These are phyloP conservation scores for Nesometra sesokonis DNA, from an alignment of 35 echinoderm and acorn worm genomes.

Conservation along the genomic window DNA sequence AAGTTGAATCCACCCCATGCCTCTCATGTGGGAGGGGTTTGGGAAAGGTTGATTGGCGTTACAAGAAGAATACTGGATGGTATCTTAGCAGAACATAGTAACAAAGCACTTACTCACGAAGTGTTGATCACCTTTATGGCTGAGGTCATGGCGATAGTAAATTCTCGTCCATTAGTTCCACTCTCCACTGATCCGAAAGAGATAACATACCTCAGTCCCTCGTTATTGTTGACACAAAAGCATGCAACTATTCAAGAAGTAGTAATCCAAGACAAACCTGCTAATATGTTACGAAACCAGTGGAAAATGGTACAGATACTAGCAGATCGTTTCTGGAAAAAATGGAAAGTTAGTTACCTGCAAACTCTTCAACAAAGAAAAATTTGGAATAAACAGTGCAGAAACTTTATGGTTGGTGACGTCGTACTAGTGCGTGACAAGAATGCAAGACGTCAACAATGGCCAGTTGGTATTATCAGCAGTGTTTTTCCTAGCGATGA, in stretches of 20 bases:
- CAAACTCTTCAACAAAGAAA: slow-evolving; percentile 17
- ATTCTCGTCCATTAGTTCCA: slow-evolving; percentile 24
- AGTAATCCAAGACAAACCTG: neutral
- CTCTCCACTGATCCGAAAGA: slow-evolving; percentile 19
- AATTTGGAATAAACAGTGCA: neutral
- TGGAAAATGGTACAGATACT: slow-evolving; percentile 15
- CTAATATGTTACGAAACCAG: neutral
- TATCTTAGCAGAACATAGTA: neutral
- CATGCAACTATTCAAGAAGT: neutral
- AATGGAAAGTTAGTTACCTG: slow-evolving; percentile 8
- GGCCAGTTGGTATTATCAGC: neutral
- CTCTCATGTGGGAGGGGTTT: slow-evolving; percentile 12
- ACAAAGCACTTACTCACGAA: slow-evolving; percentile 7
- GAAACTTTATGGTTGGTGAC: slow-evolving; percentile 1
- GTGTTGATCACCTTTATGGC: slow-evolving; percentile 19
- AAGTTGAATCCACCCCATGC: slow-evolving; percentile 21
- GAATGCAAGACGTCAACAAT: neutral
- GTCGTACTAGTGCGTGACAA: slow-evolving; percentile 1
- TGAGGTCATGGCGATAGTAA: slow-evolving; percentile 36
- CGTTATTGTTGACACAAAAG: slow-evolving; percentile 30
- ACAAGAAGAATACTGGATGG: slow-evolving; percentile 11
- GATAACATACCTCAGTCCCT: slow-evolving; percentile 17
- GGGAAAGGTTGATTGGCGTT: slow-evolving; percentile 27
- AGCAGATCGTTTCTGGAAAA: slow-evolving; percentile 18
- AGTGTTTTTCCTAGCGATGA: neutral